Conservation (phyloP, 1,140 invertebrate species). For the Temnothorax longispinosus region DNA sequence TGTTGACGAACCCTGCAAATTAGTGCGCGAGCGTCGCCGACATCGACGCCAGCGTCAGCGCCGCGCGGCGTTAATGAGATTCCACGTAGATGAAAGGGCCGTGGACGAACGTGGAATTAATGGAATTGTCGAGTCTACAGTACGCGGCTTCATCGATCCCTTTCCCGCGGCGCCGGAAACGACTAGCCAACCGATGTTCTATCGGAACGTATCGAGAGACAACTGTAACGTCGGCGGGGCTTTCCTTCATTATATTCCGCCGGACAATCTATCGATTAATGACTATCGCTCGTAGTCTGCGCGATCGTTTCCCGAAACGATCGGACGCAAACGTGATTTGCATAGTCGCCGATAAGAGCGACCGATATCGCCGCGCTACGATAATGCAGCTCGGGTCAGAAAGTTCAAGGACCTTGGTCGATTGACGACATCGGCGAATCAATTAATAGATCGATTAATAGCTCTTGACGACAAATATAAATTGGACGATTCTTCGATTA, state of each 20-base stretch:
- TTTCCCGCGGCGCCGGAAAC: conserved; percentile 47
- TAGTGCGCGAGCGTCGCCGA: conserved; percentile 60
- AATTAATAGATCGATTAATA: conserved; percentile 39
- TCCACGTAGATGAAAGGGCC: conserved; percentile 65
- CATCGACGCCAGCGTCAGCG: conserved; percentile 48
- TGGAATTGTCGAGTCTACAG: conserved; percentile 75
- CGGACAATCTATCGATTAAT: conserved; percentile 53
- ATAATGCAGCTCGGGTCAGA: conserved; percentile 17
- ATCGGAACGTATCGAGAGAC: conserved; percentile 49
- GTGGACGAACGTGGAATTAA: conserved; percentile 75
- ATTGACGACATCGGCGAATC: neutral
- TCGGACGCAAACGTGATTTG: conserved; percentile 48
- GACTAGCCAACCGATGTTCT: conserved; percentile 36
- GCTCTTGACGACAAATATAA: neutral
- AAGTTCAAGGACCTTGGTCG: conserved; percentile 14
- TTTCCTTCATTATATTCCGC: conserved; percentile 54
- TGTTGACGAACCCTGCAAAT: conserved; percentile 66
- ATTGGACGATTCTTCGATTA: neutral
- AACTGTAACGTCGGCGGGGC: conserved; percentile 1
- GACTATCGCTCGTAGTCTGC: conserved; percentile 7
- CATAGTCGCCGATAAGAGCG: conserved; percentile 43
- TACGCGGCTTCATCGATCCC: conserved; percentile 63
- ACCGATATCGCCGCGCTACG: conserved; percentile 10
- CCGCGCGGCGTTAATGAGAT: conserved; percentile 64
- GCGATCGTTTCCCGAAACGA: conserved; percentile 33